phyloP scores from a whole-genome alignment of 2,113 vertebrate genomes.

The Clinocottus analis region DNA sequence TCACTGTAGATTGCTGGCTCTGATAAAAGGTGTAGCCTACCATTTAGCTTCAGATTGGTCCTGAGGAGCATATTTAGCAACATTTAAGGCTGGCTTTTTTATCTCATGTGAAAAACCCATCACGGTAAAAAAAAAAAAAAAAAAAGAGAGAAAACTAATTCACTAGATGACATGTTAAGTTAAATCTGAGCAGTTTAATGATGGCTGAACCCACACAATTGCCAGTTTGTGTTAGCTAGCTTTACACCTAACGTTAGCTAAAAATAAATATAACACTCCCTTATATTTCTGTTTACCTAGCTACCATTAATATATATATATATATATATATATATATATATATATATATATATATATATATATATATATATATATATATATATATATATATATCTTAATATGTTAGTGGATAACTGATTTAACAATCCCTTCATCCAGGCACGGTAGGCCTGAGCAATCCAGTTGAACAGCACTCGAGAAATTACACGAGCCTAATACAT shows the following conservation, averaged over 20 bases:
- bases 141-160: background rate
- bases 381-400: too few species aligned
- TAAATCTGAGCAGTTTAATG: background rate
- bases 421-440: too few species aligned
- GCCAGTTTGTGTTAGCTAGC: background rate
- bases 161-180: background rate
- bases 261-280: slow-evolving; percentile 8
- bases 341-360: too few species aligned
- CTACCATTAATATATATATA: too few species aligned
- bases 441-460: too few species aligned
- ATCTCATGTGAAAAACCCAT: background rate
- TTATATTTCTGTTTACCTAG: background rate
- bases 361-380: too few species aligned
- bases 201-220: background rate
- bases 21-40: background rate
- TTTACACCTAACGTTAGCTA: background rate
- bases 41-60: background rate
- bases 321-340: too few species aligned
- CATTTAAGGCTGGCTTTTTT: background rate
- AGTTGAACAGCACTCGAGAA: too few species aligned
- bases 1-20: background rate
- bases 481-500: too few species aligned
- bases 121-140: background rate
- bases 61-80: background rate
- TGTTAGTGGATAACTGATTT: too few species aligned